A percentile compares a stretch with the other conserved stretches of the same genome.
Evolutionary conservation across 2,888 invertebrate species (phyloP).

Genomic region (Brachycybe producta): DNA sequence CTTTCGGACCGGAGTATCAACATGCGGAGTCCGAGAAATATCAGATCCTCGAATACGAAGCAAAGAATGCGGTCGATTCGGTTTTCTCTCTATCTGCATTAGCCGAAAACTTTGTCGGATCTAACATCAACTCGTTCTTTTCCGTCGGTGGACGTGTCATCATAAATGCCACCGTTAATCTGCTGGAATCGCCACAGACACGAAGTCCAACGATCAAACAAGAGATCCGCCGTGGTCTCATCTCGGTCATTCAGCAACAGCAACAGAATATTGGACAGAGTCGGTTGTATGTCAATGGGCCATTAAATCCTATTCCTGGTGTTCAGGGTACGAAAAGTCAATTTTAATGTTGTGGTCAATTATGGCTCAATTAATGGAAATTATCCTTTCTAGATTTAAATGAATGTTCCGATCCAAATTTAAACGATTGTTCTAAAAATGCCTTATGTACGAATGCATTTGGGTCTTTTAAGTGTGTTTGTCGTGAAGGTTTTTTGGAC

Average conservation of each 20-base stretch:
- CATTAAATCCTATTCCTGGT: conserved; percentile 62
- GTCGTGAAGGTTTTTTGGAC: conserved; percentile 61
- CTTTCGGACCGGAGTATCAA: conserved; percentile 59
- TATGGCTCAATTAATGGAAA: conserved; percentile 1
- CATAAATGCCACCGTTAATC: conserved; percentile 61
- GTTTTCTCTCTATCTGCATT: conserved; percentile 86
- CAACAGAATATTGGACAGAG: conserved; percentile 81
- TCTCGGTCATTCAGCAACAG: conserved; percentile 66
- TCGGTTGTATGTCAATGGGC: conserved; percentile 67
- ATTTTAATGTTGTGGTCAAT: too few species aligned
- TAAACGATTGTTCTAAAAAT: conserved; percentile 70
- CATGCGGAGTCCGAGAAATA: conserved; percentile 68
- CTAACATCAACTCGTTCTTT: conserved; percentile 64
- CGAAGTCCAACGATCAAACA: conserved; percentile 51
- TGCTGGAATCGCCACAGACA: conserved; percentile 59
- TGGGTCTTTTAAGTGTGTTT: conserved; percentile 67
- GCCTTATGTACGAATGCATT: conserved; percentile 69
- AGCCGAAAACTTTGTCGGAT: conserved; percentile 70
- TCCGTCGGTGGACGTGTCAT: conserved; percentile 57
- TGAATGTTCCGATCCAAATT: conserved; percentile 65
- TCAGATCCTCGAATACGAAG: conserved; percentile 69
- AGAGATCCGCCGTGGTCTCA: conserved; percentile 68
- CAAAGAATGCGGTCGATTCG: conserved; percentile 79
- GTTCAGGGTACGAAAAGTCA: conserved; percentile 51
- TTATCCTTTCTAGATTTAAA: conserved; percentile 53